Evolutionary conservation across 2,113 vertebrate species (phyloP).

Genomic region (Oceanites oceanicus): DNA sequence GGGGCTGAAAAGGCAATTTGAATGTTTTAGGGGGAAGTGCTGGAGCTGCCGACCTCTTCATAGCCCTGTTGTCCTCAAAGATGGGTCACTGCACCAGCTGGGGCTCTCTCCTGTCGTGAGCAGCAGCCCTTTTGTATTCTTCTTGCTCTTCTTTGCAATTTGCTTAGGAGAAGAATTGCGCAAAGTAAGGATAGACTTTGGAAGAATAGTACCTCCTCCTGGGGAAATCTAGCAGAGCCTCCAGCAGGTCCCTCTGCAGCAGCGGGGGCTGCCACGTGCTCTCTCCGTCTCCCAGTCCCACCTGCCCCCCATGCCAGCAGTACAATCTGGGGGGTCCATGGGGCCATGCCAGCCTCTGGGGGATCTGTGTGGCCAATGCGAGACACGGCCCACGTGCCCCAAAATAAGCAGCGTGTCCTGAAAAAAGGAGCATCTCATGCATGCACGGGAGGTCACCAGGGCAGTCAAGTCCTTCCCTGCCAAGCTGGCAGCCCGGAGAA

Average conservation of each 20-base stretch:
- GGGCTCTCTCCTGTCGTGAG: not conserved
- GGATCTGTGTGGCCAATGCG: rapidly evolving
- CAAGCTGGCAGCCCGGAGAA: not conserved
- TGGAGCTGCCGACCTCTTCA: not conserved
- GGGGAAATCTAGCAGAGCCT: not conserved
- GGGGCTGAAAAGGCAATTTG: not conserved
- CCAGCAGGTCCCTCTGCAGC: not conserved
- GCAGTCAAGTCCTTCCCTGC: not conserved
- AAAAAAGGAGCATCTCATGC: not conserved
- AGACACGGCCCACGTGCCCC: rapidly evolving
- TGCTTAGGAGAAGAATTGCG: not conserved
- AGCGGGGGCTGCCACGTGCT: not conserved
- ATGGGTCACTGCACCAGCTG: not conserved
- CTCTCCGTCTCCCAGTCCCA: not conserved
- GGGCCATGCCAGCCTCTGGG: not conserved
- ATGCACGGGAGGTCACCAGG: not conserved
- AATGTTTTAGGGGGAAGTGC: not conserved
- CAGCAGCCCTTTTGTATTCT: not conserved
- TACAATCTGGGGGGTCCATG: rapidly evolving
- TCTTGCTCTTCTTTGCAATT: not conserved
- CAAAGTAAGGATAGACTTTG: not conserved
- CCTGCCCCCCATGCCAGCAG: not conserved
- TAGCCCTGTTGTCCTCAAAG: not conserved
- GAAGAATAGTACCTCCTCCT: not conserved
- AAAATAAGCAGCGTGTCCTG: not conserved